phyloP scores from a whole-genome alignment of 2,113 vertebrate genomes.

The Psilopsiagon aurifrons region DNA sequence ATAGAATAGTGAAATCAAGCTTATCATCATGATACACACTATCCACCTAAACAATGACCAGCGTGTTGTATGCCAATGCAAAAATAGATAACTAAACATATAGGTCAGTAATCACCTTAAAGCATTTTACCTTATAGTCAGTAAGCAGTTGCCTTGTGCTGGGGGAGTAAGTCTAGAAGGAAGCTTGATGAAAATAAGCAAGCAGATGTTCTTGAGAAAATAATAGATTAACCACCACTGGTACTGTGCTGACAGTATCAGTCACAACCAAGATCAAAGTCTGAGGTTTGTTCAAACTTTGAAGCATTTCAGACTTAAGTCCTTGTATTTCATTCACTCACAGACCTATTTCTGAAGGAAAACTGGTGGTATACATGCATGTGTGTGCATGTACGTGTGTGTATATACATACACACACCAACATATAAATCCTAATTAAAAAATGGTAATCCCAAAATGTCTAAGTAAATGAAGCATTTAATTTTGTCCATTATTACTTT shows the following conservation, averaged over 20 bases:
- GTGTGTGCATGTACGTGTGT: fast-evolving
- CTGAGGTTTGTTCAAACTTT: neutral
- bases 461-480: neutral
- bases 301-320: neutral
- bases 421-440: neutral
- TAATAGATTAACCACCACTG: neutral
- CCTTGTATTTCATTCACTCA: neutral
- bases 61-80: fast-evolving
- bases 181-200: neutral
- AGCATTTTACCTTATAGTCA: neutral
- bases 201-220: neutral
- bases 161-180: neutral
- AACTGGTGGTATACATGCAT: fast-evolving
- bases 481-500: neutral
- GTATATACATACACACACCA: neutral
- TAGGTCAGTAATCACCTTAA: neutral
- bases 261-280: neutral
- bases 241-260: neutral
- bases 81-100: neutral
- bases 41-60: neutral
- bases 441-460: neutral
- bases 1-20: neutral
- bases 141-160: neutral
- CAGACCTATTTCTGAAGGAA: neutral
- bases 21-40: neutral